Base-by-base conservation (phyloP, 2,797 vertebrate genomes). In the Pipistrellus pipistrellus region DNA sequence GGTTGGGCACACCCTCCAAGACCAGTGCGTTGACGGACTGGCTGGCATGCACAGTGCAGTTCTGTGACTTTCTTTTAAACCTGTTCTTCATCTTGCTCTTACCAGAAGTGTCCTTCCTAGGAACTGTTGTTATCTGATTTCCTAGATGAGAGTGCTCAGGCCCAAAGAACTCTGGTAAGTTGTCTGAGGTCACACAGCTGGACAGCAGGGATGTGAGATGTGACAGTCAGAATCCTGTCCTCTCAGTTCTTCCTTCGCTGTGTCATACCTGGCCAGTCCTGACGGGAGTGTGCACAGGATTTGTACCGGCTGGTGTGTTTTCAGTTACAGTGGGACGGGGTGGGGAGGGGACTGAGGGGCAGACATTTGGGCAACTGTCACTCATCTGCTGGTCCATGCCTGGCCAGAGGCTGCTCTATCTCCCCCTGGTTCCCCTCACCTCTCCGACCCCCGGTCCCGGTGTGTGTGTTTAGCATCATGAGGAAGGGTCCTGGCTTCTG, bases 361-460 rank as follows among this genome's bases (percentile, higher is more conserved):
- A 21, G 9, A 38, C 11, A 13, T n/a, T 59, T 23, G 35, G 25
- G 55, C 66, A 15, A 3, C 1, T 4, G 41, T 20, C 5, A 1
- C 7, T 4, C 27, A 1, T 17, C 3, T 48, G 11, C 11, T 21
- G 66, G 21, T 27, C 44, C 44, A 0, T 1, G 17, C 30, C 25
- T 25, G 3, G 15, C 30, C 14, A 32, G 53, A 0, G 27, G 8
- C 27, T 44, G 4, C 46, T 44, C 13, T 15, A 20, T 10, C 9
- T 66, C 57, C 23, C 13, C 25, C 12, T 64, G 23, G 15, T 25
- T 12, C 20, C 6, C 27, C 17, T 78, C 38, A 35, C 3, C 14
- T 66, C 4, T 10, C 51, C 27, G 5, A 17, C 9, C 23, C 78
- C 48, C 10, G 64, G 25, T 11, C 25, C n/a, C 3, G 6, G 11